Evolutionary conservation across 2,113 vertebrate genomes (phyloP).

Genomic region (Phodopus roborovskii): DNA sequence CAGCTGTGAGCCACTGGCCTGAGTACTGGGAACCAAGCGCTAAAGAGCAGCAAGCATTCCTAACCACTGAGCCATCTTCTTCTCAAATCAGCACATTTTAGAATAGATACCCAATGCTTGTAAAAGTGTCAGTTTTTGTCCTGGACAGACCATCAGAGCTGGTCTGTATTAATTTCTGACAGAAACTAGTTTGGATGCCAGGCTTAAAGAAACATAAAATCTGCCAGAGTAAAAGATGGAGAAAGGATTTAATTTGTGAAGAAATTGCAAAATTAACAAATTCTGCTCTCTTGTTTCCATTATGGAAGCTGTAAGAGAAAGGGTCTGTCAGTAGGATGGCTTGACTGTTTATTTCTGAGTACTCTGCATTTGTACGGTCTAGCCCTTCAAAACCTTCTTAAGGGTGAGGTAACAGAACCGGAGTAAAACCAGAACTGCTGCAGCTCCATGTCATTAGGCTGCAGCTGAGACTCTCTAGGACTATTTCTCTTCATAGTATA

Average conservation of each 20-base stretch:
- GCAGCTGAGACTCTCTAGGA: neutral
- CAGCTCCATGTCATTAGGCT: neutral
- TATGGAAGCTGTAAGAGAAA: neutral
- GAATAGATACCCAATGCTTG: neutral
- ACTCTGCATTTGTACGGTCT: neutral
- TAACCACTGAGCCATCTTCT: neutral
- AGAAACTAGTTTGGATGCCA: neutral
- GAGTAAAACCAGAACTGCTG: neutral
- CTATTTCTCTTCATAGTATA: neutral
- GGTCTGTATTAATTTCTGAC: neutral
- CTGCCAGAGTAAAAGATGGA: neutral
- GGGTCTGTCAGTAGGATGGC: neutral
- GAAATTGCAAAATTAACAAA: neutral
- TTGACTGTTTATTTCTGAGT: conserved; percentile 20
- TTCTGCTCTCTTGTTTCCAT: neutral
- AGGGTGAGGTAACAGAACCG: neutral
- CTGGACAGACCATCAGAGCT: neutral
- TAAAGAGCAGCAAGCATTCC: neutral
- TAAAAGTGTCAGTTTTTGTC: neutral
- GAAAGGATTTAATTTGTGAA: conserved; percentile 7
- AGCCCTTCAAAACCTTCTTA: conserved; percentile 32
- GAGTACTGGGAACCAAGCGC: neutral
- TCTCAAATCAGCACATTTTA: neutral
- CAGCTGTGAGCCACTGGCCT: neutral
- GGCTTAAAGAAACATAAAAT: neutral